Evolutionary conservation across 1,140 invertebrate genomes (phyloP).

Genomic region (Papilio polytes): DNA sequence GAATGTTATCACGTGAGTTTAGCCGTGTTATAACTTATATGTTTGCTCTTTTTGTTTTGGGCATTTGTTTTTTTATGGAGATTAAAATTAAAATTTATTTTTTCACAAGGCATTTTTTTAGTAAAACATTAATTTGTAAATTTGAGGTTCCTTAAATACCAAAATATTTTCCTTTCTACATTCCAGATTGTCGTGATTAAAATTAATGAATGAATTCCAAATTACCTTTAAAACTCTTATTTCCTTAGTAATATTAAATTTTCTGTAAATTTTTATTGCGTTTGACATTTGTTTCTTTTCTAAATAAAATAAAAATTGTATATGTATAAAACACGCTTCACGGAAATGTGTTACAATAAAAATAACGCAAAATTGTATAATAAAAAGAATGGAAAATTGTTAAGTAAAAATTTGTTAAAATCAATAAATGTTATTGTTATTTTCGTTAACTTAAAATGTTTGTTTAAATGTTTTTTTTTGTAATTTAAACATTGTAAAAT

Average conservation of each 20-base stretch:
- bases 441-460: not conserved
- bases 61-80: too few species aligned
- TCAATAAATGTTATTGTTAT: not conserved
- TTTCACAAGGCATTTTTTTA: too few species aligned
- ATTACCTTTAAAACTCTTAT: too few species aligned
- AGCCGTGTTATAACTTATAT: too few species aligned
- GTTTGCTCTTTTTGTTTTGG: too few species aligned
- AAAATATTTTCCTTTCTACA: too few species aligned
- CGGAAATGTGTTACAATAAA: not conserved
- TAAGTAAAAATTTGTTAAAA: not conserved
- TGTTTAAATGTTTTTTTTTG: not conserved
- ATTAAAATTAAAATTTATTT: not conserved
- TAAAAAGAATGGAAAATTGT: not conserved
- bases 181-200: too few species aligned
- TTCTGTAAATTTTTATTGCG: not conserved
- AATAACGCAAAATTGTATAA: not conserved
- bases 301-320: not conserved
- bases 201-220: too few species aligned
- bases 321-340: not conserved
- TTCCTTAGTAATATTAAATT: too few species aligned
- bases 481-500: not conserved
- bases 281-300: not conserved
- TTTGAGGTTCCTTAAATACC: too few species aligned
- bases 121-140: too few species aligned
- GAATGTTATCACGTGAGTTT: too few species aligned